These are phyloP conservation scores for Sorex fumeus DNA, from an alignment of 2,113 vertebrate genomes.

Conservation along the genomic window DNA sequence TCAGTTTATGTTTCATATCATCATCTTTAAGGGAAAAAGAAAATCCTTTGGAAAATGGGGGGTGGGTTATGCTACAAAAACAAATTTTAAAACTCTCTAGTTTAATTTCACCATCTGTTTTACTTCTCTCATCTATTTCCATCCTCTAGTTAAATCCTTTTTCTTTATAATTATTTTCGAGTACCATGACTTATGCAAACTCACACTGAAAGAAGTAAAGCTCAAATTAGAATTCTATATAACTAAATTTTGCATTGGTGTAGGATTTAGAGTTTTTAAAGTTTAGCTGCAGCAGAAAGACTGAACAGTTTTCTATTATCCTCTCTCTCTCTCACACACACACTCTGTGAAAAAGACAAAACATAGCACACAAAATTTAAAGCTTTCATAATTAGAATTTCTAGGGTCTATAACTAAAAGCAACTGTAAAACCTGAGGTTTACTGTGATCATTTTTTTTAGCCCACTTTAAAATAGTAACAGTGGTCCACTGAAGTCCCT, in stretches of 20 bases:
- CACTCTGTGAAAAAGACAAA: neutral
- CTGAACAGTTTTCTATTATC: neutral
- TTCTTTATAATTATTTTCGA: constrained; percentile 54
- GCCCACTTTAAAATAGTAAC: neutral
- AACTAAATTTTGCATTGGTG: constrained; percentile 2
- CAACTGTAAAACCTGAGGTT: neutral
- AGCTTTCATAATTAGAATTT: neutral
- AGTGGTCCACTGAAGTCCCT: accelerated
- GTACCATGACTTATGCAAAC: constrained; percentile 54
- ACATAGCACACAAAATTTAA: neutral
- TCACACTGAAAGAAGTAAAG: constrained; percentile 51
- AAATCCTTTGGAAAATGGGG: too few relatives aligned
- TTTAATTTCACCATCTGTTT: constrained; percentile 67
- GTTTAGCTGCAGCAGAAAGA: constrained; percentile 32
- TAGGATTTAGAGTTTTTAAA: constrained; percentile 17
- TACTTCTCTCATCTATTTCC: constrained; percentile 57
- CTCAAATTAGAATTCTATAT: constrained; percentile 67
- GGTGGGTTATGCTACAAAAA: neutral
- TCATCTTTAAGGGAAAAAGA: neutral
- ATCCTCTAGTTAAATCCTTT: constrained; percentile 43
- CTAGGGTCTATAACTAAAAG: neutral
- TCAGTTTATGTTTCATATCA: constrained; percentile 42
- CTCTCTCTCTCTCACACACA: neutral
- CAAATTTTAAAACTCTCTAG: constrained; percentile 29
- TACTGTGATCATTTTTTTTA: neutral